Conservation (phyloP, 2,797 vertebrate species). For the Lepilemur ruficaudatus region DNA sequence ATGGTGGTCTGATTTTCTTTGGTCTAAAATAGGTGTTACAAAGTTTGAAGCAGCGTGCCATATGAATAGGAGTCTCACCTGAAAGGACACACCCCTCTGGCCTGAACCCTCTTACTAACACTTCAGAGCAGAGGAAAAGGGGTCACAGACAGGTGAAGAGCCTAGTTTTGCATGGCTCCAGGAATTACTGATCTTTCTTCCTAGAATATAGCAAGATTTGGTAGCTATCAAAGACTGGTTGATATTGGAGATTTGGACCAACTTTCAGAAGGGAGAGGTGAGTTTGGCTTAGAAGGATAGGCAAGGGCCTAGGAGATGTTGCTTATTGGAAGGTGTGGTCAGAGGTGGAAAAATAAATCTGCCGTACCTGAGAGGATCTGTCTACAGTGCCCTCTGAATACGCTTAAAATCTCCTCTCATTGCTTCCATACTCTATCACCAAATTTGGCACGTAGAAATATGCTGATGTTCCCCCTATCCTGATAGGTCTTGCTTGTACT, state of each 20-base stretch:
- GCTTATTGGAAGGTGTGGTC: not conserved
- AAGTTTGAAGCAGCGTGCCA: not conserved
- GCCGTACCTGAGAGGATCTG: no score
- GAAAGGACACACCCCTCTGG: no score
- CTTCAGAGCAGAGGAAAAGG: not conserved
- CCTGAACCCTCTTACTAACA: not conserved
- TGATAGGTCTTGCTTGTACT: not conserved
- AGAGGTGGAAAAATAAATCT: not conserved
- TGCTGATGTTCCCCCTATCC: not conserved
- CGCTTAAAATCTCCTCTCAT: no score
- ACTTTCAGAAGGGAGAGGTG: not conserved
- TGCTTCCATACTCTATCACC: no score
- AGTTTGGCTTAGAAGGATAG: not conserved
- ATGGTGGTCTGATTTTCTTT: rapidly evolving
- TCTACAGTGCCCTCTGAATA: not conserved
- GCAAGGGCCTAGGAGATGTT: not conserved
- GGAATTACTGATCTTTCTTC: not conserved
- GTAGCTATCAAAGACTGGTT: not conserved
- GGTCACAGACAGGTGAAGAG: no score
- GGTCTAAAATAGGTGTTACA: not conserved
- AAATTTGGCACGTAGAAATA: not conserved
- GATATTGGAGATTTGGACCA: not conserved
- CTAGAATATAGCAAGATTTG: not conserved
- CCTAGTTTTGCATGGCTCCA: rapidly evolving
- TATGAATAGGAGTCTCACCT: rapidly evolving